These are phyloP conservation scores for Agrilus mali DNA, from an alignment of 2,888 invertebrate species.

Conservation along the genomic window DNA sequence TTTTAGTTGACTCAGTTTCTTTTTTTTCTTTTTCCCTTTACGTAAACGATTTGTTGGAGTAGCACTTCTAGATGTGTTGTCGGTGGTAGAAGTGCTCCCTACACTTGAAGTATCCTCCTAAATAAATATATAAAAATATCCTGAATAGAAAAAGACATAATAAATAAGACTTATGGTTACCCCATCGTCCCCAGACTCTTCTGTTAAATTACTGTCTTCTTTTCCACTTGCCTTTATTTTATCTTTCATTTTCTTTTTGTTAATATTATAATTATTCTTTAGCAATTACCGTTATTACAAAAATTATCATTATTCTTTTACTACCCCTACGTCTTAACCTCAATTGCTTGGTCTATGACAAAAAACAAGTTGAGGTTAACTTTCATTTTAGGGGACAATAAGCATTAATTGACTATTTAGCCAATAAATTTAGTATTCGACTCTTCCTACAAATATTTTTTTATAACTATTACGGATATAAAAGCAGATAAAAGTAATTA, in stretches of 20 bases:
- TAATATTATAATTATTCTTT: no score
- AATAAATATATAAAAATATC: conserved; percentile 1
- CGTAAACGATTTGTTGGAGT: conserved; percentile 58
- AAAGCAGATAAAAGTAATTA: no score
- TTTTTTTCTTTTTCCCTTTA: conserved; percentile 43
- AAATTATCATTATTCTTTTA: no score
- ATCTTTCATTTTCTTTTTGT: conserved; percentile 8
- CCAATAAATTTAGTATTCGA: no score
- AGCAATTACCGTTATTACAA: no score
- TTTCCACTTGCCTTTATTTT: conserved; percentile 9
- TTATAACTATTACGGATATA: no score
- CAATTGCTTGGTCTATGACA: no score
- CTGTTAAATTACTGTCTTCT: conserved; percentile 30
- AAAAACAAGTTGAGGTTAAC: no score
- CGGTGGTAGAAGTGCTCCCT: conserved; percentile 67
- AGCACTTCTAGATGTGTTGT: conserved; percentile 68
- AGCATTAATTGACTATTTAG: no score
- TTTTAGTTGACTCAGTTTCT: conserved; percentile 41
- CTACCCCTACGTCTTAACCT: no score
- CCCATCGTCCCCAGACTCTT: conserved; percentile 44
- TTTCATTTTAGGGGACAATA: no score
- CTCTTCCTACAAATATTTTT: no score
- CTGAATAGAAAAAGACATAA: neutral
- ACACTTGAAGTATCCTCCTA: conserved; percentile 71
- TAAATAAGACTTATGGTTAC: conserved; percentile 23